Percentiles rank a stretch among this genome's conserved stretches.
phyloP scores from a whole-genome alignment of 2,888 invertebrate genomes.

The Nymphalis polychloros region DNA sequence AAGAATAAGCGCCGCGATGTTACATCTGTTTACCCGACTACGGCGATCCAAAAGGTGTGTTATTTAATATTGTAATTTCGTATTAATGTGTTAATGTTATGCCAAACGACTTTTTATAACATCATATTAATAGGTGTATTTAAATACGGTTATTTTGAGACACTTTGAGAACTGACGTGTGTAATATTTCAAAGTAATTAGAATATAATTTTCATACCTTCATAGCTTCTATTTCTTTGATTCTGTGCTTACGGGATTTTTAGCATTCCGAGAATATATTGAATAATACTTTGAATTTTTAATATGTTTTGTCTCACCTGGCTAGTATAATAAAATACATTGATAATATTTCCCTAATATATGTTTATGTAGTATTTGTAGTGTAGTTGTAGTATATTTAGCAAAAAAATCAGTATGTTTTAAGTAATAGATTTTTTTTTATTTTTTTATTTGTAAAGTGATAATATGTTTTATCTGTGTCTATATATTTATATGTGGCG shows the following conservation, averaged over 20 bases:
- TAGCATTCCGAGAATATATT: too few relatives aligned
- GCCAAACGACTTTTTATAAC: background rate
- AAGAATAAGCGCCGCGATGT: constrained; percentile 2
- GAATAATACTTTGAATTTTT: too few relatives aligned
- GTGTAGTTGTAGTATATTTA: too few relatives aligned
- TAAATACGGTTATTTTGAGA: background rate
- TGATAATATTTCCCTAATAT: too few relatives aligned
- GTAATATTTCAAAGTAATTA: too few relatives aligned
- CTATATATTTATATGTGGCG: constrained; percentile 14
- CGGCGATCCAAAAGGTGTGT: background rate
- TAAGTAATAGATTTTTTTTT: background rate
- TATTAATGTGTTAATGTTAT: constrained; percentile 3
- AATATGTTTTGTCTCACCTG: too few relatives aligned
- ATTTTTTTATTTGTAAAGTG: background rate
- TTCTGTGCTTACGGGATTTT: too few relatives aligned
- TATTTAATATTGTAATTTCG: background rate
- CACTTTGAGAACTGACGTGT: too few relatives aligned
- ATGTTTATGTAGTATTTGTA: too few relatives aligned
- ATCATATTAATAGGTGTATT: background rate
- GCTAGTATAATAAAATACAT: too few relatives aligned
- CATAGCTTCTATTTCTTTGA: background rate
- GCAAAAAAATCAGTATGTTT: too few relatives aligned
- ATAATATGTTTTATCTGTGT: background rate
- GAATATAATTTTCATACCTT: background rate
- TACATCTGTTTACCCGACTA: constrained; percentile 4